Conservation (phyloP, 2,113 vertebrate genomes). For the Megaptera novaeangliae region DNA sequence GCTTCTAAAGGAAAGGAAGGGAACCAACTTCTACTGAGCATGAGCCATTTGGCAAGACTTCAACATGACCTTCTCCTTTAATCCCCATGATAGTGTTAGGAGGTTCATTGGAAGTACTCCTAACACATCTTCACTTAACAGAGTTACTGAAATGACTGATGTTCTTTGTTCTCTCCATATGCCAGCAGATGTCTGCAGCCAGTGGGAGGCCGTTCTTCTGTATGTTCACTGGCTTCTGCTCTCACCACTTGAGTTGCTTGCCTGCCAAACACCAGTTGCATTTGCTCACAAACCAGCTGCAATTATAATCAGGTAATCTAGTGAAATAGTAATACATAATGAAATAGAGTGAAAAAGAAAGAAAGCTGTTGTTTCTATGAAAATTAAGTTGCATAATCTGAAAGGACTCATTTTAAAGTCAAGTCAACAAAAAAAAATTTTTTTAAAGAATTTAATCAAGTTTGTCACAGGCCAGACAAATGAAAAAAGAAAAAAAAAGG, state of each 20-base stretch:
- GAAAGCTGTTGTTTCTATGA: not conserved
- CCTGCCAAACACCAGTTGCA: not conserved
- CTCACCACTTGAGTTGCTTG: not conserved
- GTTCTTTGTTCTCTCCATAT: not conserved
- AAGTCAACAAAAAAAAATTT: not conserved
- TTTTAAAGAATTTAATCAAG: not conserved
- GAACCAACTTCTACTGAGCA: not conserved
- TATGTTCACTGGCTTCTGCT: not conserved
- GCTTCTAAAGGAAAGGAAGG: not conserved
- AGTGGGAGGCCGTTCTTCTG: not conserved
- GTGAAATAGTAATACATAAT: not conserved
- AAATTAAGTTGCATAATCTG: not conserved
- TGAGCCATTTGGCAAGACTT: not conserved
- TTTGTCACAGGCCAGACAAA: not conserved
- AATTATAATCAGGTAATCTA: slow-evolving; percentile 31
- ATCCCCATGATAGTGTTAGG: not conserved
- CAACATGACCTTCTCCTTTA: not conserved
- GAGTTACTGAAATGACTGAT: not conserved
- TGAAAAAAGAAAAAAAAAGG: not conserved
- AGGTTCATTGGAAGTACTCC: not conserved
- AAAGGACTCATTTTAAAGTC: not conserved
- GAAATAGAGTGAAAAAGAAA: not conserved
- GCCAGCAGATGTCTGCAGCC: not conserved
- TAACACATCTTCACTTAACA: not conserved
- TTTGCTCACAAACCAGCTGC: not conserved